Evolutionary conservation across 2,797 vertebrate genomes (phyloP).

Genomic region (Acrossocheilus fasciatus): DNA sequence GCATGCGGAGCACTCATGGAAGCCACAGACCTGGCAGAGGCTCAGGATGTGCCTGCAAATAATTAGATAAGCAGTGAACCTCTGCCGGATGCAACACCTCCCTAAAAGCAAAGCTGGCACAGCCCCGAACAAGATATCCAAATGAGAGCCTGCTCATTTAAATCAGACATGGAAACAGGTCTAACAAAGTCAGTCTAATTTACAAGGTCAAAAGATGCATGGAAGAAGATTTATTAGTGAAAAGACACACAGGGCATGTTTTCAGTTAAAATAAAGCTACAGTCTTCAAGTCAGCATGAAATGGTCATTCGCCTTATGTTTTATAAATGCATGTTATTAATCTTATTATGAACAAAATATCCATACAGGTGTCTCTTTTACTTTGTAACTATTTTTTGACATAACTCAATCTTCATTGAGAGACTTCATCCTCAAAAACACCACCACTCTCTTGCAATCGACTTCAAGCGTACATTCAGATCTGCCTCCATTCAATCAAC

Average conservation of each 20-base stretch:
- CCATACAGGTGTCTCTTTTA: not conserved
- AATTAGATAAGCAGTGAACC: constrained; percentile 41
- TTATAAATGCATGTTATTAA: not conserved
- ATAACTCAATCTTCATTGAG: not conserved
- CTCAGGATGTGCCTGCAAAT: constrained; percentile 25
- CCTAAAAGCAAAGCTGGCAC: constrained; percentile 25
- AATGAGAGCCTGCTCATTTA: constrained; percentile 22
- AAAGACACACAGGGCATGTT: not conserved
- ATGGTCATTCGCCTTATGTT: not conserved
- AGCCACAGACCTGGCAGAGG: constrained; percentile 25
- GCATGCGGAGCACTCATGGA: constrained; percentile 27
- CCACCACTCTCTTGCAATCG: not conserved
- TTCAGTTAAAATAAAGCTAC: not conserved
- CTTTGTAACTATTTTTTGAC: not conserved
- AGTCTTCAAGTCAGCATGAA: not conserved
- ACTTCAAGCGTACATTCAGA: not conserved
- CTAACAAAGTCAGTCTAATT: not conserved
- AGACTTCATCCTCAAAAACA: not conserved
- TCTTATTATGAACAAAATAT: not conserved
- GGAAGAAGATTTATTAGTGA: not conserved
- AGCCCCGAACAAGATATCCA: constrained; percentile 10
- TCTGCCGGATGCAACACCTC: constrained; percentile 4
- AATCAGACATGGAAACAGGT: constrained; percentile 21
- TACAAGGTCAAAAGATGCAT: not conserved
- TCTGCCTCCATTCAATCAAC: not conserved